Conservation (phyloP, 30 jellyfish, hydroid and myxozoan genomes). For the Rhopilema esculentum region DNA sequence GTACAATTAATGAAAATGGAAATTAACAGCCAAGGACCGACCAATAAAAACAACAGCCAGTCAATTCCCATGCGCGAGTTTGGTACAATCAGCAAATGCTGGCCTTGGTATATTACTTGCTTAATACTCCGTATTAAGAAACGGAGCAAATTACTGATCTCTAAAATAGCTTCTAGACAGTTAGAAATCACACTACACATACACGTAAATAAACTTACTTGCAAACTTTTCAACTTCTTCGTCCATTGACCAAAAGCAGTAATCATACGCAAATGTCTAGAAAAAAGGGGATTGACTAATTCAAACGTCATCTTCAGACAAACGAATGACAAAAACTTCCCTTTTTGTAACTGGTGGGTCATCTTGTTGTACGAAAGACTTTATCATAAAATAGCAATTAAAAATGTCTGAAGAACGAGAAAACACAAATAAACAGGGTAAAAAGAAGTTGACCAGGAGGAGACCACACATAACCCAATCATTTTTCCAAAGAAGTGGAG, state of each 20-base stretch:
- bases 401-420: background rate
- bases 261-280: constrained; percentile 37
- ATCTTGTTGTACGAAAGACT: too few species aligned
- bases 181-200: background rate
- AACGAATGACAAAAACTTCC: too few species aligned
- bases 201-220: background rate
- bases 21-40: too few species aligned
- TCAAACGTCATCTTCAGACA: background rate
- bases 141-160: background rate
- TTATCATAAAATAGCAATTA: background rate
- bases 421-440: background rate
- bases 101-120: too few species aligned
- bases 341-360: too few species aligned
- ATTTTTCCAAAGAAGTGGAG: too few species aligned
- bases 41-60: too few species aligned
- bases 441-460: background rate
- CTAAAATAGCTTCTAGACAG: background rate
- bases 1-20: too few species aligned
- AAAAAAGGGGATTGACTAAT: background rate
- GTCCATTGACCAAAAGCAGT: constrained; percentile 37
- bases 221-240: constrained; percentile 15
- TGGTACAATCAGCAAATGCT: too few species aligned
- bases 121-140: background rate
- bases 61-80: too few species aligned
- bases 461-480: too few species aligned